Conservation (phyloP, 2,888 invertebrate species). For the Chrysina gloriosa region DNA sequence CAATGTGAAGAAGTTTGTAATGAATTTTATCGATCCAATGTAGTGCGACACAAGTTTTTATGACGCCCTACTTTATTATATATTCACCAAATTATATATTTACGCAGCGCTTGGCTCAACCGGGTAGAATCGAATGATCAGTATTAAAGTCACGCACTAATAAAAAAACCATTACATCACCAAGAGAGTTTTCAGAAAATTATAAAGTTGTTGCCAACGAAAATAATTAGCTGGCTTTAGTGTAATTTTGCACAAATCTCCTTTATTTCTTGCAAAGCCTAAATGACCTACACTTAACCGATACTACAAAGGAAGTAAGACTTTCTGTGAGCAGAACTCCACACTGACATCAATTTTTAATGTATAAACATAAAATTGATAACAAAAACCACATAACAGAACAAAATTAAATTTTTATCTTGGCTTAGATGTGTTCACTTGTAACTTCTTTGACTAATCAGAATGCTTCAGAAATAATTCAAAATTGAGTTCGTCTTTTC, state of each 20-base stretch:
- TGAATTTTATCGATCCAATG: conserved; percentile 31
- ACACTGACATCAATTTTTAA: no score
- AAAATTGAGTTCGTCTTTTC: no score
- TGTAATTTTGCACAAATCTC: neutral
- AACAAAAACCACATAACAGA: no score
- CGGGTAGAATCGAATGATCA: neutral
- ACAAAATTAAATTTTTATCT: no score
- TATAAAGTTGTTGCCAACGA: neutral
- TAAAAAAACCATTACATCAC: neutral
- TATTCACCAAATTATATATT: conserved; percentile 29
- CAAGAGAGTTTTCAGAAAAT: neutral
- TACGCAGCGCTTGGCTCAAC: neutral
- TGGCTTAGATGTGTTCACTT: no score
- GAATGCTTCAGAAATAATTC: no score
- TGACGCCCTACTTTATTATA: conserved; percentile 25
- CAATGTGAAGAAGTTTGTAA: conserved; percentile 23
- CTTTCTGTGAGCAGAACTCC: no score
- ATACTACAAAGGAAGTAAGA: no score
- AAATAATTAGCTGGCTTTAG: neutral
- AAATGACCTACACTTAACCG: no score
- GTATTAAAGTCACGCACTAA: conserved; percentile 28
- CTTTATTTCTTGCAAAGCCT: neutral
- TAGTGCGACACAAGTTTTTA: conserved; percentile 22
- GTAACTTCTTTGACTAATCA: no score
- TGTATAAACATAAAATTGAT: no score